Evolutionary conservation across 2,888 invertebrate species (phyloP).

Genomic region (Cheilosia vulpina): DNA sequence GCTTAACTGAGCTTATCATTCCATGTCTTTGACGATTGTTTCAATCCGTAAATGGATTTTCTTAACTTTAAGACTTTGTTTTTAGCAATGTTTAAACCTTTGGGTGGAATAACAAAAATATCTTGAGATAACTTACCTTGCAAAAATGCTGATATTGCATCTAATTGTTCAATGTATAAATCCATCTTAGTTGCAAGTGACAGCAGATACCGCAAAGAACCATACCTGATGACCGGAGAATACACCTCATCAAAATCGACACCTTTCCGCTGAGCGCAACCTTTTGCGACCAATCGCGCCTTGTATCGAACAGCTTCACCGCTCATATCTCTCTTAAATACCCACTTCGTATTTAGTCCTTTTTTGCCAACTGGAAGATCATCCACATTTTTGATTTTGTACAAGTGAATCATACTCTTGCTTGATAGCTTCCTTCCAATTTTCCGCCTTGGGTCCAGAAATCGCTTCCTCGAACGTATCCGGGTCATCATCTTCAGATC

Average conservation of each 20-base stretch:
- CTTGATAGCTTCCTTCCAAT: conserved; percentile 16
- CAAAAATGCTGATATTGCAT: conserved; percentile 1
- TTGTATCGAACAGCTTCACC: no score
- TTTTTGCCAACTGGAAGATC: not conserved
- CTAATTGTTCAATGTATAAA: not conserved
- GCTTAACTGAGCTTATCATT: not conserved
- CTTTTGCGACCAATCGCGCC: conserved; percentile 5
- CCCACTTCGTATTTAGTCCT: conserved; percentile 1
- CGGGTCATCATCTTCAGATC: no score
- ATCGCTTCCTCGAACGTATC: conserved; percentile 4
- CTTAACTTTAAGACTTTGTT: not conserved
- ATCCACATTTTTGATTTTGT: conserved; percentile 5
- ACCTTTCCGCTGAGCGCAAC: conserved; percentile 8
- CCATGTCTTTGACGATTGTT: not conserved
- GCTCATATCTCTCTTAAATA: not conserved
- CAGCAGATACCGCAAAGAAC: not conserved
- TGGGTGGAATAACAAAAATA: no score
- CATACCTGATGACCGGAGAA: not conserved
- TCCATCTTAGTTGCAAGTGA: conserved; percentile 1
- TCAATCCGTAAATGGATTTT: not conserved
- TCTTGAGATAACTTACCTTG: not conserved
- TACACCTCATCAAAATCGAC: conserved; percentile 1
- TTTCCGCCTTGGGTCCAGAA: not conserved
- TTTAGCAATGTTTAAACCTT: not conserved
- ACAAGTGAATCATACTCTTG: conserved; percentile 22